Conservation (phyloP, 30 jellyfish, hydroid and myxozoan species). For the Mastigias papua region DNA sequence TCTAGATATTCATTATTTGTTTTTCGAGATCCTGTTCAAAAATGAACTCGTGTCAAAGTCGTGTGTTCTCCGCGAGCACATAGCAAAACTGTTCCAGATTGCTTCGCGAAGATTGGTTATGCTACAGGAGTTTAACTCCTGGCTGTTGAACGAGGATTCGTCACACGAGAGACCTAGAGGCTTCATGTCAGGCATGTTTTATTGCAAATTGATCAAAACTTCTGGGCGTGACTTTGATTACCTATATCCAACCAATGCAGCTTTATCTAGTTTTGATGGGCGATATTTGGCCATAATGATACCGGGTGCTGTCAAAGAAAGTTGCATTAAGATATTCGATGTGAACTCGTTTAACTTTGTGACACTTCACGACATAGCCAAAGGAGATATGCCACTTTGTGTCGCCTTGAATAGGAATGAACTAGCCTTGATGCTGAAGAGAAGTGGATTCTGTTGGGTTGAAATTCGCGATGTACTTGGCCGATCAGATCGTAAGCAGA, state of each 20-base stretch:
- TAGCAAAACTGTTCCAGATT: slow-evolving; percentile 25
- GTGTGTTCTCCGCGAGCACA: slow-evolving; percentile 2
- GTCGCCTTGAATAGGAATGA: slow-evolving; percentile 22
- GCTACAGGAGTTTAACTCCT: slow-evolving; percentile 52
- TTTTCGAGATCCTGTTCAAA: slow-evolving; percentile 55
- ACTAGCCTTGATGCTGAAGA: slow-evolving; percentile 48
- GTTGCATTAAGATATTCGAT: slow-evolving; percentile 42
- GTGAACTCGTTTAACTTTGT: slow-evolving; percentile 3
- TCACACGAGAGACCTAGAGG: slow-evolving; percentile 6
- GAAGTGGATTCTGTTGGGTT: slow-evolving; percentile 8
- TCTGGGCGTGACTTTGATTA: slow-evolving; percentile 26
- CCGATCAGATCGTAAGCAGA: neutral
- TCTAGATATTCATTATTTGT: slow-evolving; percentile 31
- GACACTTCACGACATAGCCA: neutral
- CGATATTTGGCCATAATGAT: slow-evolving; percentile 26
- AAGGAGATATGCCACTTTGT: slow-evolving; percentile 24
- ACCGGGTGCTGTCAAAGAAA: slow-evolving; percentile 26
- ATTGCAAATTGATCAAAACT: slow-evolving; percentile 20
- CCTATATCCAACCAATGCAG: slow-evolving; percentile 13
- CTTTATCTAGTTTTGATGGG: slow-evolving; percentile 24
- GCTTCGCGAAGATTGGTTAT: slow-evolving; percentile 20
- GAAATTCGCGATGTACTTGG: neutral
- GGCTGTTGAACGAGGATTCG: slow-evolving; percentile 33
- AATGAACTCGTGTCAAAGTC: slow-evolving; percentile 16
- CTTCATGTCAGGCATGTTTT: slow-evolving; percentile 53